Evolutionary conservation across 2,888 invertebrate species (phyloP).

Genomic region (Zele albiditarsus): DNA sequence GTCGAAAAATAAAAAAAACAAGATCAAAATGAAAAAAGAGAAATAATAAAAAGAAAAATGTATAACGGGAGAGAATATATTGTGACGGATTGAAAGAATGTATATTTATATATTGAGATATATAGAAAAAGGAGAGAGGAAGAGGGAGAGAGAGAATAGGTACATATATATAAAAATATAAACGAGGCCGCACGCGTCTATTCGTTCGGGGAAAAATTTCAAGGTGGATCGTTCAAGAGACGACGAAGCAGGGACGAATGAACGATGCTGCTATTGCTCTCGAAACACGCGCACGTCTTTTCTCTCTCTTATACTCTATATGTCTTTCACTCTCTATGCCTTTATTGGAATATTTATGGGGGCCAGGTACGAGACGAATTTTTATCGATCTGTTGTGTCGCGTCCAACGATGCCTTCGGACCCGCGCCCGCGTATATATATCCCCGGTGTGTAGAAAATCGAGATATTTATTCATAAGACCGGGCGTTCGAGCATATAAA

Average conservation of each 20-base stretch:
- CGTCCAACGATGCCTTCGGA: conserved; percentile 53
- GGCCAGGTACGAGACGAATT: conserved; percentile 58
- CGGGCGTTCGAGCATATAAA: conserved; percentile 55
- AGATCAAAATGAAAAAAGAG: conserved; percentile 14
- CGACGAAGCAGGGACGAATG: not conserved
- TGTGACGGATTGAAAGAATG: conserved; percentile 2
- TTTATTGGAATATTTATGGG: conserved; percentile 66
- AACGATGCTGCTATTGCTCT: conserved; percentile 11
- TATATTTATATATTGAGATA: conserved; percentile 5
- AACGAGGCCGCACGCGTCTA: conserved; percentile 31
- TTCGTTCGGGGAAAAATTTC: conserved; percentile 35
- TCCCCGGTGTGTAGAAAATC: conserved; percentile 55
- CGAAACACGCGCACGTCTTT: not conserved
- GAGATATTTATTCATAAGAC: conserved; percentile 67
- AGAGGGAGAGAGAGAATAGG: not conserved
- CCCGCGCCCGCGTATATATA: conserved; percentile 38
- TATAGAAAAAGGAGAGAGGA: not conserved
- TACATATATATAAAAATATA: conserved; percentile 9
- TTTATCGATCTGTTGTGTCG: conserved; percentile 68
- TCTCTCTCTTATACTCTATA: not conserved
- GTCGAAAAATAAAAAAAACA: conserved; percentile 1
- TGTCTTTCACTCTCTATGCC: not conserved
- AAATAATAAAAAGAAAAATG: not conserved
- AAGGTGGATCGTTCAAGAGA: conserved; percentile 19
- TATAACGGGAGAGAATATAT: not conserved